These are phyloP conservation scores for Pelusios castaneus DNA, from an alignment of 2,113 vertebrate species.

Conservation along the genomic window DNA sequence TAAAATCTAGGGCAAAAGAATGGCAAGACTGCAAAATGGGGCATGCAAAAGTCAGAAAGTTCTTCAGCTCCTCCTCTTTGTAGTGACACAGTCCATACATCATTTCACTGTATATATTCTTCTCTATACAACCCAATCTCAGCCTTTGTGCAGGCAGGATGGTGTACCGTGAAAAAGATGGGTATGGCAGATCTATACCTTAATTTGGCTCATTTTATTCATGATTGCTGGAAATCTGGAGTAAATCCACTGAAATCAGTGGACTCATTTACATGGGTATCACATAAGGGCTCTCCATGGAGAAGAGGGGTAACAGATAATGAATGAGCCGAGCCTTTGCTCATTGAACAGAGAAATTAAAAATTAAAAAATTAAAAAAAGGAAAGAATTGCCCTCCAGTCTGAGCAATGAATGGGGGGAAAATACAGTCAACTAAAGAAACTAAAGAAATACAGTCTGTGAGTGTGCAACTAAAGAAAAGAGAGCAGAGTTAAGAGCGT, in stretches of 20 bases:
- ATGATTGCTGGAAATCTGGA: background rate
- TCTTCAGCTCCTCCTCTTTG: background rate
- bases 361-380: no score
- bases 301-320: background rate
- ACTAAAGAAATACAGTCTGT: background rate
- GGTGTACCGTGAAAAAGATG: background rate
- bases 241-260: background rate
- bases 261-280: no score
- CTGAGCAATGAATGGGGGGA: background rate
- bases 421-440: background rate
- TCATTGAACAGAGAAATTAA: background rate
- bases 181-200: background rate
- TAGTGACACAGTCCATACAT: background rate
- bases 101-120: background rate
- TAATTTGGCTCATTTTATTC: background rate
- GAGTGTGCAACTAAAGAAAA: background rate
- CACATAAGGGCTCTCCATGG: background rate
- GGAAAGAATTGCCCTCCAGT: no score
- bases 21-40: background rate
- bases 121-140: background rate
- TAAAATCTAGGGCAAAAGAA: background rate
- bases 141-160: no score
- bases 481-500: background rate
- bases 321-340: background rate
- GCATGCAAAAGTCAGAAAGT: background rate